A percentile compares a stretch with the other conserved stretches of the same genome.
Conservation (phyloP, 2,797 vertebrate species). For the Parotocinclus haroldoi region DNA sequence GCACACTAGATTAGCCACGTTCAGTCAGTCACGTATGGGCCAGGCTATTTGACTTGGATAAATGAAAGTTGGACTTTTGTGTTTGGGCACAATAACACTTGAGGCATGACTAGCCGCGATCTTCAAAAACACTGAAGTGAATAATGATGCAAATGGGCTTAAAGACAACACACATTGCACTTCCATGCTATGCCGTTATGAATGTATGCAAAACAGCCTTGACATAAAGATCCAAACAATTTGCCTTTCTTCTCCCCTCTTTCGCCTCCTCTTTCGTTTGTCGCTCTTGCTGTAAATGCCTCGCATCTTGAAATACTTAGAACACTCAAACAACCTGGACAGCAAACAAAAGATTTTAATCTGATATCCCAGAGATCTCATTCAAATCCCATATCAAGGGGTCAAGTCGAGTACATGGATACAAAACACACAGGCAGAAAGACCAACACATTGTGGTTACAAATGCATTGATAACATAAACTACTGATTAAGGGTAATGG, state of each 20-base stretch:
- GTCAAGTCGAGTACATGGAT: constrained; percentile 29
- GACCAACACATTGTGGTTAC: too few relatives aligned
- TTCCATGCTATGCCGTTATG: neutral
- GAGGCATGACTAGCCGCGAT: constrained; percentile 7
- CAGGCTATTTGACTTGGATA: constrained; percentile 53
- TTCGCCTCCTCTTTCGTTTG: constrained; percentile 6
- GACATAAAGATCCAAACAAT: constrained; percentile 13
- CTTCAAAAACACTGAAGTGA: constrained; percentile 7
- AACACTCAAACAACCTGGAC: constrained; percentile 45
- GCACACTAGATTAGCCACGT: constrained; percentile 62
- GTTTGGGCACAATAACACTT: neutral
- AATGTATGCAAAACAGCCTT: constrained; percentile 17
- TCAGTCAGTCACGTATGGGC: constrained; percentile 54
- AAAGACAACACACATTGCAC: constrained; percentile 1
- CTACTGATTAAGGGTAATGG: too few relatives aligned
- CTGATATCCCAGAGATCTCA: constrained; percentile 38
- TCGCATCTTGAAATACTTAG: constrained; percentile 41
- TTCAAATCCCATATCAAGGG: constrained; percentile 38
- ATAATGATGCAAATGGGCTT: neutral
- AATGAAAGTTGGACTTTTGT: constrained; percentile 15
- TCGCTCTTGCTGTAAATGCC: constrained; percentile 34
- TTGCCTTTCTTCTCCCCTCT: constrained; percentile 10
- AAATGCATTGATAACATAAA: too few relatives aligned
- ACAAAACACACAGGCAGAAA: neutral
- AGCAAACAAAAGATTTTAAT: constrained; percentile 44